Conservation (phyloP, 1,140 invertebrate genomes). For the Drosophila rhopaloa region DNA sequence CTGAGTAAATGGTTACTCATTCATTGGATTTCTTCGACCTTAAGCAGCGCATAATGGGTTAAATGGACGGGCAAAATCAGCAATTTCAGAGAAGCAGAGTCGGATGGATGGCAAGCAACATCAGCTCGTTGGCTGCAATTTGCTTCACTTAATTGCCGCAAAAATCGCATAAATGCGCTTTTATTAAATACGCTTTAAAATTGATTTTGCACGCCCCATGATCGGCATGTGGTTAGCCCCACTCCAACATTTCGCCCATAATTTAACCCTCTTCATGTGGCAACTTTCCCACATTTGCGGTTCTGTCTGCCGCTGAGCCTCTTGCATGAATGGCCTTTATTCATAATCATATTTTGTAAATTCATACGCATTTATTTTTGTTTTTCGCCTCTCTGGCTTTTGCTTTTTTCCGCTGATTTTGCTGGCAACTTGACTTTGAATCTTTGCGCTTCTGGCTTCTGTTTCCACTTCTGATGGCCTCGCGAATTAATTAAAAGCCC, state of each 20-base stretch:
- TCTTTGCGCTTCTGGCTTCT: slow-evolving; percentile 40
- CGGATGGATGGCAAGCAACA: background rate
- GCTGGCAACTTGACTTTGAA: slow-evolving; percentile 69
- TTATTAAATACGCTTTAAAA: slow-evolving; percentile 80
- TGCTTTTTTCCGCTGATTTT: slow-evolving; percentile 34
- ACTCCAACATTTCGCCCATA: slow-evolving; percentile 8
- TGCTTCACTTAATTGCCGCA: slow-evolving; percentile 70
- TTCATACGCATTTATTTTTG: slow-evolving; percentile 44
- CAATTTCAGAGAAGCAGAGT: background rate
- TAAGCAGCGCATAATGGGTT: background rate
- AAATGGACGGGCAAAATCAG: background rate
- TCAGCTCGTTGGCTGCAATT: slow-evolving; percentile 29
- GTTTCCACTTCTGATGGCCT: slow-evolving; percentile 38
- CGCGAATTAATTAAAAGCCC: slow-evolving; percentile 76
- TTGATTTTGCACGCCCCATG: slow-evolving; percentile 63
- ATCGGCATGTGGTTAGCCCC: slow-evolving; percentile 65
- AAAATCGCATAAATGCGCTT: slow-evolving; percentile 70
- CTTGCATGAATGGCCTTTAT: slow-evolving; percentile 76
- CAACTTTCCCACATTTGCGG: slow-evolving; percentile 61
- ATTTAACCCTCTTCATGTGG: slow-evolving; percentile 37
- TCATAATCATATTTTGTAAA: slow-evolving; percentile 66
- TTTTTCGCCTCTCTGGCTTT: slow-evolving; percentile 7
- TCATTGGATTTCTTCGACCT: background rate
- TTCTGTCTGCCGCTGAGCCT: slow-evolving; percentile 33
- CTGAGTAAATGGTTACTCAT: background rate